Evolutionary conservation across 2,113 vertebrate genomes (phyloP).

Genomic region (Lampris megalopsis): DNA sequence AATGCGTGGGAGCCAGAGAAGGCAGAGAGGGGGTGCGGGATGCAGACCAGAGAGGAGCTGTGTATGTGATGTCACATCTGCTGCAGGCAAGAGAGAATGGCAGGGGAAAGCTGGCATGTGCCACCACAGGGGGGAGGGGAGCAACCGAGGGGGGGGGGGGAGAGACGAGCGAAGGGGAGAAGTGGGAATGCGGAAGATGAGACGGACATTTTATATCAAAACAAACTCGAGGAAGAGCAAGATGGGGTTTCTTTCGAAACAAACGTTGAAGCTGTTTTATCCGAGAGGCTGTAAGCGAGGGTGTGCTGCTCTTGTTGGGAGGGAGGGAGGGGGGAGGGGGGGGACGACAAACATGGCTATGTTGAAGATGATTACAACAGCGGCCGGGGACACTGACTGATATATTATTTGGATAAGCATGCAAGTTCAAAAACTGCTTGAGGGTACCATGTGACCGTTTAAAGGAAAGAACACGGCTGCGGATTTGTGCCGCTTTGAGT

Average conservation of each 20-base stretch:
- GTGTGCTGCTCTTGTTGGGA: no score
- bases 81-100: slow-evolving; percentile 72
- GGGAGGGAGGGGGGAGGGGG: no score
- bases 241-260: slow-evolving; percentile 25
- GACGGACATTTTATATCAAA: slow-evolving; percentile 36
- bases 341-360: no score
- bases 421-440: no score
- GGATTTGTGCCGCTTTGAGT: no score
- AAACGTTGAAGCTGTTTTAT: background rate
- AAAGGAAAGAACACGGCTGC: no score
- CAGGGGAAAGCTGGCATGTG: slow-evolving; percentile 70
- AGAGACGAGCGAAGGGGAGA: slow-evolving; percentile 14
- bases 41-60: slow-evolving; percentile 44
- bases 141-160: slow-evolving; percentile 27
- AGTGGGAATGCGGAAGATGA: background rate
- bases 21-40: slow-evolving; percentile 7
- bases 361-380: no score
- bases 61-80: slow-evolving; percentile 76
- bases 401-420: no score
- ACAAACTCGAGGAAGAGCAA: slow-evolving; percentile 16
- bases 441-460: no score
- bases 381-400: no score
- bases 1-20: slow-evolving; percentile 79
- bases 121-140: slow-evolving; percentile 43
- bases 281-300: no score